Base-by-base conservation (phyloP, 2,113 vertebrate species). In the Rhadina sibilatrix region DNA sequence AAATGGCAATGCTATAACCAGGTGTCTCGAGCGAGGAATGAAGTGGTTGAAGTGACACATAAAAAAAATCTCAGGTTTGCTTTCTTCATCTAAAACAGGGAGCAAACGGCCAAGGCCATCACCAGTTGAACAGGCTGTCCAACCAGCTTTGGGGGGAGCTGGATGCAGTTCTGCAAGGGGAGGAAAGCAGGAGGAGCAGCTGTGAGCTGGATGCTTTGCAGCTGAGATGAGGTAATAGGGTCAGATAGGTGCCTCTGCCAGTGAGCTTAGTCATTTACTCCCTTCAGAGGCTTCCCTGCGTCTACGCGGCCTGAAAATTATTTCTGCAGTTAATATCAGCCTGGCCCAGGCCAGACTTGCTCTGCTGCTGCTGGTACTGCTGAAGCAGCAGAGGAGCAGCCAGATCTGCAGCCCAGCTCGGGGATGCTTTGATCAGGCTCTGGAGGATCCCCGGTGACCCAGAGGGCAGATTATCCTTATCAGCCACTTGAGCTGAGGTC, bases 191-290 rank as follows among this genome's bases (percentile, higher is more conserved):
- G 27, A 87, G 59, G 81, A 53, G 21, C 95, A 97, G 92, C 93
- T 97, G 94, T 37, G 75, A 88, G 84, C 83, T 72, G 90, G 93
- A 90, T 79, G 79, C 71, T 87, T 78, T 94, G 89, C 65, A 71
- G 77, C 71, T n/a, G 64, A 90, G 95, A 84, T 97, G 96, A 97
- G 85, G 92, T 96, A 97, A 96, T 97, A 65, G 3, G 30, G 87
- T 84, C 69, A 95, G 87, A 66, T 70, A 94, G 69, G 88, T 46
- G 87, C 35, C 84, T 96, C 61, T 90, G 77, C 6, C 12, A 91
- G 72, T n/a, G 40, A 92, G 70, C 76, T 37, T 71, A 13, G 66
- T 56, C 64, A 88, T 65, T 94, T 78, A 40, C 65, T 78, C 79
- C 60, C 86, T 94, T 93, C 74, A 95, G 94, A 86, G 87, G 2